phyloP scores from a whole-genome alignment of 2,888 invertebrate species.

The Tetropium fuscum region DNA sequence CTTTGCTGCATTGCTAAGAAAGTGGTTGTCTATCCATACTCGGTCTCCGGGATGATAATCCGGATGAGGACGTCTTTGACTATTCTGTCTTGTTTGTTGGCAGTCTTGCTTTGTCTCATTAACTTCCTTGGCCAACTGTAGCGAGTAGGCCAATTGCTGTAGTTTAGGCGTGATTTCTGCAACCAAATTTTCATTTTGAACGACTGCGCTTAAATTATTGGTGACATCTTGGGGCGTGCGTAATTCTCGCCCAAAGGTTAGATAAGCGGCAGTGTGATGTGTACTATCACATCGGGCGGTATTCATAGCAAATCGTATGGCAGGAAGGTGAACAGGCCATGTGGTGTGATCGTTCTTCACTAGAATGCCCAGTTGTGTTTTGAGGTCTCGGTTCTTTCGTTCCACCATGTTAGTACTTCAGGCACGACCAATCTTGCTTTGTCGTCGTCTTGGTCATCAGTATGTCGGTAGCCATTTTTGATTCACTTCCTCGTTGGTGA shows the following conservation, averaged over 20 bases:
- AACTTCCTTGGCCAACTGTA: slow-evolving; percentile 35
- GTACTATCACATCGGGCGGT: slow-evolving; percentile 39
- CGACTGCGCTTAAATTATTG: slow-evolving; percentile 21
- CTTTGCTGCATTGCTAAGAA: slow-evolving; percentile 42
- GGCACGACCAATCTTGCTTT: too few species aligned
- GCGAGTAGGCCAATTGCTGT: slow-evolving; percentile 21
- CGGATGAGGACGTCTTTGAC: slow-evolving; percentile 35
- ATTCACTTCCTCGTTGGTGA: neutral
- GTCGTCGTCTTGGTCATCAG: slow-evolving; percentile 22
- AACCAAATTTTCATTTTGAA: slow-evolving; percentile 32
- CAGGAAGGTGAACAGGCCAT: slow-evolving; percentile 45
- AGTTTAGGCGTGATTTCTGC: slow-evolving; percentile 32
- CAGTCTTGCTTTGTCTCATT: slow-evolving; percentile 40
- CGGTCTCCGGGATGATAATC: slow-evolving; percentile 43
- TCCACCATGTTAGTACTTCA: slow-evolving; percentile 41
- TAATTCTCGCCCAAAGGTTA: slow-evolving; percentile 36
- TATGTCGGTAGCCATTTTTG: slow-evolving; percentile 16
- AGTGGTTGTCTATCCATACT: slow-evolving; percentile 45
- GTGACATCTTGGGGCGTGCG: slow-evolving; percentile 43
- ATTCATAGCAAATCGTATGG: slow-evolving; percentile 60
- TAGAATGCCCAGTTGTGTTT: too few species aligned
- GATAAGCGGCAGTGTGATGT: slow-evolving; percentile 53
- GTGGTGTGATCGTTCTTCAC: slow-evolving; percentile 48
- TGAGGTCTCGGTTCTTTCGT: slow-evolving; percentile 51
- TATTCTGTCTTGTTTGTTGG: slow-evolving; percentile 39